Conservation (phyloP, 2,113 vertebrate genomes). For the Periophthalmodon schlosseri region DNA sequence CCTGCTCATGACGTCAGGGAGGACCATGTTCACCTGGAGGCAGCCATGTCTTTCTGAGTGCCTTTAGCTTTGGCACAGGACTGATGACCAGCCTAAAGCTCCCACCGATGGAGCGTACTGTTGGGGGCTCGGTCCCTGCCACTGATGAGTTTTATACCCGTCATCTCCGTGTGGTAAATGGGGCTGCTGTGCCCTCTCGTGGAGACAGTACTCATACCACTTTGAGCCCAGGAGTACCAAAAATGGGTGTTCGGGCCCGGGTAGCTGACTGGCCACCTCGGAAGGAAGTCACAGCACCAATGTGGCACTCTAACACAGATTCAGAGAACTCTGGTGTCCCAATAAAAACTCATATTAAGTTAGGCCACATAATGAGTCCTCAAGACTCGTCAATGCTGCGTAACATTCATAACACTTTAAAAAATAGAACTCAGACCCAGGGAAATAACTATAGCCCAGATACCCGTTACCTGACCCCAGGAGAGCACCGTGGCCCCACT, state of each 20-base stretch:
- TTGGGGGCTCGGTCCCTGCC: conserved; percentile 85
- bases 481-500: conserved; percentile 84
- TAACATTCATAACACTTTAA: conserved; percentile 91
- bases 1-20: conserved; percentile 59
- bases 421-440: conserved; percentile 81
- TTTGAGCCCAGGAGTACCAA: conserved; percentile 89
- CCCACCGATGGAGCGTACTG: conserved; percentile 88
- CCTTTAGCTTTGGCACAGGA: conserved; percentile 73
- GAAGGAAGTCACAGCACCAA: conserved; percentile 79
- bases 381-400: conserved; percentile 92
- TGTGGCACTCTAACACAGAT: conserved; percentile 64
- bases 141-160: conserved; percentile 92
- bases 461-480: conserved; percentile 84
- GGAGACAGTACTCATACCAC: conserved; percentile 85
- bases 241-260: conserved; percentile 95
- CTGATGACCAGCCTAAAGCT: conserved; percentile 92
- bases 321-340: conserved; percentile 48
- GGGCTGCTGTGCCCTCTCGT: conserved; percentile 80
- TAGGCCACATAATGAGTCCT: conserved; percentile 83
- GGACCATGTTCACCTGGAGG: conserved; percentile 34
- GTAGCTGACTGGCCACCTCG: conserved; percentile 96
- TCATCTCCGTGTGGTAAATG: conserved; percentile 88
- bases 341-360: conserved; percentile 72
- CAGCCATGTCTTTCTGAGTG: conserved; percentile 69
- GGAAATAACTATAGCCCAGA: conserved; percentile 79